A percentile compares a stretch with the other conserved stretches of the same genome.
These are phyloP conservation scores for Holotrichia oblita DNA, from an alignment of 1,140 invertebrate species.

Conservation along the genomic window DNA sequence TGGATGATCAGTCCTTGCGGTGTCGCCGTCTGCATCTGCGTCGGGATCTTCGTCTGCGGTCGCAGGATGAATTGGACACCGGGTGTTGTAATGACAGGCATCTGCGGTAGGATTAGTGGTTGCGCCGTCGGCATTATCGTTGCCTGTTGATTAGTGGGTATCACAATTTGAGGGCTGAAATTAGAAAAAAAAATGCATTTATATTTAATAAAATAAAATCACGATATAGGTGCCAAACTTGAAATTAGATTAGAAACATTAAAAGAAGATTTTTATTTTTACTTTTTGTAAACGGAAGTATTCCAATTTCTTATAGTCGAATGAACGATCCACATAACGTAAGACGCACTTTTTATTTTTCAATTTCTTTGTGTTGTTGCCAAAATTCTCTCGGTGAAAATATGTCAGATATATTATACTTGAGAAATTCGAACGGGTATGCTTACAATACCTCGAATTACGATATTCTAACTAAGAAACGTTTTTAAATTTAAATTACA, in stretches of 20 bases:
- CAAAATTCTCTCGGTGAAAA: background rate
- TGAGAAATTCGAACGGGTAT: background rate
- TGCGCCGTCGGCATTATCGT: conserved; percentile 59
- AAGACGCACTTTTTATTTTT: background rate
- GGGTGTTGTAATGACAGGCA: conserved; percentile 60
- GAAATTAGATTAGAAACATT: no score
- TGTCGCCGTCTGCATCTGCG: conserved; percentile 60
- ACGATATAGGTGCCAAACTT: no score
- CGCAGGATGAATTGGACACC: conserved; percentile 65
- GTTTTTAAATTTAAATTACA: no score
- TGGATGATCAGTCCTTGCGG: conserved; percentile 59
- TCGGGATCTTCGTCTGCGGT: conserved; percentile 62
- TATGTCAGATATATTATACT: background rate
- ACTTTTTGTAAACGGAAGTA: conserved; percentile 5
- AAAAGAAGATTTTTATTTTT: no score
- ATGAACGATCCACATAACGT: background rate
- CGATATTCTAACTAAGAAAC: no score
- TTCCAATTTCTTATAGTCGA: background rate
- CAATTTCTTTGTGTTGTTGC: background rate
- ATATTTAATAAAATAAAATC: no score
- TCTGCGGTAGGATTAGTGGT: conserved; percentile 58
- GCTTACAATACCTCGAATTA: no score
- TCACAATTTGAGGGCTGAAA: conserved; percentile 58
- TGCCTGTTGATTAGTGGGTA: conserved; percentile 54
- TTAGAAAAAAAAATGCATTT: background rate